Percentiles rank a stretch among this genome's conserved stretches.
phyloP scores from a whole-genome alignment of 2,113 vertebrate species.

The Mormoops blainvillei region DNA sequence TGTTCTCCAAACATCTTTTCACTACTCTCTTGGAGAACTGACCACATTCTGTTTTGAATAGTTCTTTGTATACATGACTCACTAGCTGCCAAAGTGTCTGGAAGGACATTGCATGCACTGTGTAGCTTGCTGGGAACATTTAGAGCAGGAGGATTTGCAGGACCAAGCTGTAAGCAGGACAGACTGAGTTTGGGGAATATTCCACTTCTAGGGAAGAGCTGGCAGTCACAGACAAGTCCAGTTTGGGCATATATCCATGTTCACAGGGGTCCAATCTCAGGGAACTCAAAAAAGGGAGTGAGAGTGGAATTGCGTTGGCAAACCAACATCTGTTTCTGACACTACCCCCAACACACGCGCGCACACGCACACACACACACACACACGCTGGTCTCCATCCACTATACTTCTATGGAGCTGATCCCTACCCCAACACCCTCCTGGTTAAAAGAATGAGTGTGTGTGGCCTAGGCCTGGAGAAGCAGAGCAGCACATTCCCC shows the following conservation, averaged over 20 bases:
- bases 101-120: constrained; percentile 56
- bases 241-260: not conserved
- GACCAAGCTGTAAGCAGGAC: not conserved
- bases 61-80: constrained; percentile 68
- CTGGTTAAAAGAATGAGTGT: not conserved
- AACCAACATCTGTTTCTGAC: not conserved
- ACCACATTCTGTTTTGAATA: constrained; percentile 62
- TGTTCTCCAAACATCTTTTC: constrained; percentile 60
- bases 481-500: not conserved
- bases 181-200: not conserved
- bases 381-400: not conserved
- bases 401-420: not conserved
- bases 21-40: constrained; percentile 50
- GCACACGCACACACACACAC: not conserved
- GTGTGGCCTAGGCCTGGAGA: not conserved
- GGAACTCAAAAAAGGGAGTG: not conserved
- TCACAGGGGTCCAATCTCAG: not conserved
- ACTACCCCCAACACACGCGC: not conserved
- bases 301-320: not conserved
- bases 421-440: not conserved
- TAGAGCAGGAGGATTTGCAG: not conserved
- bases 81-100: constrained; percentile 61
- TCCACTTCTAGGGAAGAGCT: not conserved
- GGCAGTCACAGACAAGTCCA: not conserved
- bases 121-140: constrained; percentile 46